Evolutionary conservation across 2,888 invertebrate species (phyloP).

Genomic region (Hypena proboscidalis): DNA sequence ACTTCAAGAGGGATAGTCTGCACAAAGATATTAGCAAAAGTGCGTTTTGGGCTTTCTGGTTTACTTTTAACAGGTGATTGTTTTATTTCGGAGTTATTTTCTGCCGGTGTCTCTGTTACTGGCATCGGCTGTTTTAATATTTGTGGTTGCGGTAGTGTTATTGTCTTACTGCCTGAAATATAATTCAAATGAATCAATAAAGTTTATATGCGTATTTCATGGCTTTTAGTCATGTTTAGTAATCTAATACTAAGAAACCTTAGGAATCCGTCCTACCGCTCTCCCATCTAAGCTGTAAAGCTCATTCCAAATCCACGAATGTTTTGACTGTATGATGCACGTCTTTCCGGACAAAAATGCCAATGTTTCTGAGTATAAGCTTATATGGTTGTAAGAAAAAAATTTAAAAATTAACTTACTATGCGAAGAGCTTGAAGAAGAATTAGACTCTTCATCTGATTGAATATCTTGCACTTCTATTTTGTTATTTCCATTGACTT

Average conservation of each 20-base stretch:
- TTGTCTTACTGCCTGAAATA: constrained; percentile 66
- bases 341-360: too few relatives aligned
- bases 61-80: constrained; percentile 23
- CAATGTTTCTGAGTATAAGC: too few relatives aligned
- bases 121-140: constrained; percentile 43
- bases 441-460: constrained; percentile 66
- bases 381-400: not conserved
- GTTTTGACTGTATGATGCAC: too few relatives aligned
- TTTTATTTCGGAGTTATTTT: constrained; percentile 10
- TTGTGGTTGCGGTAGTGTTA: constrained; percentile 64
- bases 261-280: too few relatives aligned
- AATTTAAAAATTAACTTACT: constrained; percentile 48
- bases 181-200: constrained; percentile 7
- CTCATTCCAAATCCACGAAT: too few relatives aligned
- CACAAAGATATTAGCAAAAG: constrained; percentile 26
- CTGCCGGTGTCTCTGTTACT: constrained; percentile 4
- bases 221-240: not conserved
- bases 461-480: constrained; percentile 64
- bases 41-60: constrained; percentile 12
- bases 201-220: constrained; percentile 1
- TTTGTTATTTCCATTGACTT: constrained; percentile 42
- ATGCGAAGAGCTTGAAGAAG: constrained; percentile 51
- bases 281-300: too few relatives aligned
- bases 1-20: constrained; percentile 56
- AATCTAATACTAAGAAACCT: not conserved